These are phyloP conservation scores for Centropus bengalensis DNA, from an alignment of 2,113 vertebrate genomes.

Conservation along the genomic window DNA sequence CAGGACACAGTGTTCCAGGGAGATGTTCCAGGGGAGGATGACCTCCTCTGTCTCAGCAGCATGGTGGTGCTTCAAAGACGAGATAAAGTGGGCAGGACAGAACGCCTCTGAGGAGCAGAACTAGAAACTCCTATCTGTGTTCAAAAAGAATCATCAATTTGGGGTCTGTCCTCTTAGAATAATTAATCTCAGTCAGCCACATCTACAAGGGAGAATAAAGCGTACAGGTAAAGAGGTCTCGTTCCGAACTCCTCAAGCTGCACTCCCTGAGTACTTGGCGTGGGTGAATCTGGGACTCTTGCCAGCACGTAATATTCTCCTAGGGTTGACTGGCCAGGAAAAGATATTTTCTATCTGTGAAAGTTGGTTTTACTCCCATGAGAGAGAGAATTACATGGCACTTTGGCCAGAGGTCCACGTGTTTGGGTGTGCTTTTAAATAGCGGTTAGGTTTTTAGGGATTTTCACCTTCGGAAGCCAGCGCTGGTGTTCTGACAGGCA, in stretches of 20 bases:
- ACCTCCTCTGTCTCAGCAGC: background rate
- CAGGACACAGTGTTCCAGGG: background rate
- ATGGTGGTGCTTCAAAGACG: background rate
- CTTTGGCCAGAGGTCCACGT: background rate
- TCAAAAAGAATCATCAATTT: slow-evolving; percentile 27
- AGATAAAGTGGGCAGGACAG: background rate
- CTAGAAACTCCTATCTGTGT: background rate
- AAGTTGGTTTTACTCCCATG: background rate
- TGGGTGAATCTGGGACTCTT: slow-evolving; percentile 9
- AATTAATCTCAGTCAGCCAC: slow-evolving; percentile 7
- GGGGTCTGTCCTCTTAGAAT: background rate
- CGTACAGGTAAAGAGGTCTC: background rate
- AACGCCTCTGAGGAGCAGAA: slow-evolving; percentile 35
- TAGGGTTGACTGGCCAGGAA: slow-evolving; percentile 3
- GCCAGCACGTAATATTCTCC: slow-evolving; percentile 1
- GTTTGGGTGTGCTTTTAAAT: background rate
- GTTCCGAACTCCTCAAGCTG: slow-evolving; percentile 8
- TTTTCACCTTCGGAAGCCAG: background rate
- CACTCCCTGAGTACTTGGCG: slow-evolving; percentile 4
- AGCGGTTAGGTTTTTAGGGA: background rate
- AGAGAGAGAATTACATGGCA: background rate
- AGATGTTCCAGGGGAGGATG: slow-evolving; percentile 7
- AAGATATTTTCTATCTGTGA: background rate
- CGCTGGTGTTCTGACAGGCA: background rate
- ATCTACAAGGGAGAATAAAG: background rate